Evolutionary conservation across 2,888 invertebrate species (phyloP), one percentile per base, ranked within the genome.

Genomic region (Heliconius cydno): DNA sequence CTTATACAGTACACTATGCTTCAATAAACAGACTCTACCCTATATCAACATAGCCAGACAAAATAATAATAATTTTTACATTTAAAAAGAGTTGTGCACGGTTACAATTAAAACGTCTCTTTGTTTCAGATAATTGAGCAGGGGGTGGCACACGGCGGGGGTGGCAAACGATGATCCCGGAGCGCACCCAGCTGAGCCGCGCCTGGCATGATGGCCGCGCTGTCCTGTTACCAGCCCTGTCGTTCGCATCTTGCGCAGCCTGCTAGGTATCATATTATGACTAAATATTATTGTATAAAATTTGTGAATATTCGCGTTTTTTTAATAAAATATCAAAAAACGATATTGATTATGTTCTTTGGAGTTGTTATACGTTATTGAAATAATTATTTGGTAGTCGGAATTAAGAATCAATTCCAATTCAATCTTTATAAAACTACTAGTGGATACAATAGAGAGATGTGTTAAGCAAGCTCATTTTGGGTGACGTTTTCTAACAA

Each of bases 221-320:
- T 94, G 80, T 94, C 94, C 85, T 95, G 94, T 88, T 94, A 94
- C 90, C 94, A 93, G 86, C 94, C 94, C 77, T 94, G 94, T 88
- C 91, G 94, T 79, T 93, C 93, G 86, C 94, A 94, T 84, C 92
- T 94, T 79, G 94, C 94, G 68, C 94, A 94, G 85, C 94, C 94
- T 84, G 94, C 93, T 92, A 94, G 94, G 94, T 94, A 86, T 28
- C 5, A 13, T 6, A 9, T 9, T 9, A 22, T 3, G 19, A 57
- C 12, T 34, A 46, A 46, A 46, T 25, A 63, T n/a, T 65, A 12
- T 25, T 65, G 15, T 28, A 65, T 28, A 2, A 28, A 65, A 15
- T 5, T 65, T 12, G 13, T 57, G 9, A 9, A 22, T 19, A 1
- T 22, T 46, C 6, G 46, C 46, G 41, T 15, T 15, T 46, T 15